Evolutionary conservation across 2,113 vertebrate genomes (phyloP), one percentile per base, ranked within the genome.

Genomic region (Columbina picui): DNA sequence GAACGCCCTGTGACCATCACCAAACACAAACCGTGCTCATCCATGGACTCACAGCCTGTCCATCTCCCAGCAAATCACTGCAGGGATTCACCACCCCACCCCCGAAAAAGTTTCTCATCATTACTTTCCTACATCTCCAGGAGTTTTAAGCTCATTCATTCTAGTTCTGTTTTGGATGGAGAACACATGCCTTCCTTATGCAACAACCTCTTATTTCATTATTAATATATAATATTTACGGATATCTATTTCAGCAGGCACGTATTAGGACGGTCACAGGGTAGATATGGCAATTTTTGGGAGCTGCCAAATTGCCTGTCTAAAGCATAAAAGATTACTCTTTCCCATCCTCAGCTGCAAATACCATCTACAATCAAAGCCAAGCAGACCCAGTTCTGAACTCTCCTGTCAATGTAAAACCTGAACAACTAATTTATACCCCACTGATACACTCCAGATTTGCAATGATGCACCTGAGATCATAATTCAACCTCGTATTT

Each of bases 181-280:
- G 63, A 76, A 32, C 1, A 1, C 19, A 4, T 53, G 14, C 45
- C 30, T 45, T 30, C 68, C 63, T 29, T 53, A 4, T 6, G 1
- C 41, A 41, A n/a, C 38, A 8, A 22, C 11, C 25, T 63, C 73
- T 56, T 13, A 50, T 38, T 92, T 65, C 36, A 57, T 89, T 89
- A 90, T 92, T 84, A 71, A 86, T 56, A 75, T 27, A n/a, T 29
- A 64, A 53, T 89, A 84, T 94, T 91, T 94, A 85, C 64, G 26
- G 13, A 50, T 81, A 20, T 65, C 90, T 89, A 86, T 90, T 94
- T 90, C 30, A 96, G 23, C 41, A 38, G 63, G 61, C 57, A 49
- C 67, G 32, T 39, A 68, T 83, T 93, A 60, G 15, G 1, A 57
- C n/a, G 79, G 73, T 11, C 59, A 41, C 32, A 20, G 41, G 74